phyloP scores from a whole-genome alignment of 2,797 vertebrate species.

The Tauraco hartlaubi region DNA sequence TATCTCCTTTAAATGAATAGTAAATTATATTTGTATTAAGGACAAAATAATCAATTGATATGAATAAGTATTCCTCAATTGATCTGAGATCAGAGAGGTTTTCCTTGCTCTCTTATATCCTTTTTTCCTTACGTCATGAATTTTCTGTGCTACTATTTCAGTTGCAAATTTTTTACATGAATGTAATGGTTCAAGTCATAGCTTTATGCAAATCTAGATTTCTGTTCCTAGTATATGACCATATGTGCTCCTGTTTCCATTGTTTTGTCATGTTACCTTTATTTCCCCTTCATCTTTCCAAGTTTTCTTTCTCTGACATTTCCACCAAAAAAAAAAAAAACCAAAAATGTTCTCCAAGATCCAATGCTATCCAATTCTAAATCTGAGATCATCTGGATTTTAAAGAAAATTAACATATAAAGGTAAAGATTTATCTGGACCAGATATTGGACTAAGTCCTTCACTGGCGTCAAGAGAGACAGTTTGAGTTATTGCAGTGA shows the following conservation, averaged over 20 bases:
- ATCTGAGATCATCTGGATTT: neutral
- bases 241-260: neutral
- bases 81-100: neutral
- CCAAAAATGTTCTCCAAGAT: neutral
- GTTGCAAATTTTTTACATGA: neutral
- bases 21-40: neutral
- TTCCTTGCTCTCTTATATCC: neutral
- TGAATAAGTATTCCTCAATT: neutral
- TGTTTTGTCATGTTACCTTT: neutral
- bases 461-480: neutral
- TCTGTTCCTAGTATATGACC: neutral
- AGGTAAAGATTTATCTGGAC: neutral
- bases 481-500: neutral
- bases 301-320: neutral
- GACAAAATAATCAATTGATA: neutral
- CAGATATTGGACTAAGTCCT: neutral
- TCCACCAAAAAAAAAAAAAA: no score
- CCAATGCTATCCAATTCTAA: neutral
- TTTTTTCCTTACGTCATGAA: neutral
- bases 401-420: neutral
- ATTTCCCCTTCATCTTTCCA: neutral
- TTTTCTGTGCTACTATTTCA: neutral
- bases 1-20: neutral
- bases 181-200: neutral
- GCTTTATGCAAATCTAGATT: neutral